These are phyloP conservation scores for Gorsachius goisagi DNA, from an alignment of 2,113 vertebrate species.

Conservation along the genomic window DNA sequence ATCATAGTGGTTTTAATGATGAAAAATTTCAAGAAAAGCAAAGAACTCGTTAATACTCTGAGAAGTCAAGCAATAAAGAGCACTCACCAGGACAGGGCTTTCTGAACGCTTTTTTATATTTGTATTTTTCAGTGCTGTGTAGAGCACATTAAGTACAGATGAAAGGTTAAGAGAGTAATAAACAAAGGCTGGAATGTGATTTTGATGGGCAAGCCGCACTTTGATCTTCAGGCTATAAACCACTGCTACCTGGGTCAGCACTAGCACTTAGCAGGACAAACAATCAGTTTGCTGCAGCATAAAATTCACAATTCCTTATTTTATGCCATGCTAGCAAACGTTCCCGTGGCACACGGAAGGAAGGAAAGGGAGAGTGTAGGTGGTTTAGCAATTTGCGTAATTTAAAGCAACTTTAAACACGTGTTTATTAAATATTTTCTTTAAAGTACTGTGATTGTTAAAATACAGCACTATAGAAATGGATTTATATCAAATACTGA, in stretches of 20 bases:
- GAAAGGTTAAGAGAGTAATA: slow-evolving; percentile 45
- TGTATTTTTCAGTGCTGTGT: slow-evolving; percentile 15
- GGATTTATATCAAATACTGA: not conserved
- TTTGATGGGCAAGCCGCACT: slow-evolving; percentile 32
- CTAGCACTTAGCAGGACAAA: not conserved
- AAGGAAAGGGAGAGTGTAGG: not conserved
- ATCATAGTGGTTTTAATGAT: not conserved
- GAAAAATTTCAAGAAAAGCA: not conserved
- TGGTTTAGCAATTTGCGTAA: not conserved
- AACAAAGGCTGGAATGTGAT: slow-evolving; percentile 4
- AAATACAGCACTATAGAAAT: not conserved
- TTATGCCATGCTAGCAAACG: not conserved
- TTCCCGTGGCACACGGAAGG: not conserved
- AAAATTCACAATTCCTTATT: not conserved
- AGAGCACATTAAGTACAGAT: not conserved
- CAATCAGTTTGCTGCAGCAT: not conserved
- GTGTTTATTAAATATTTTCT: not conserved
- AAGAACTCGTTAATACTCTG: not conserved
- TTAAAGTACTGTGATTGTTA: not conserved
- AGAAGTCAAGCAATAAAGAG: not conserved
- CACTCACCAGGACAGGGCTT: not conserved
- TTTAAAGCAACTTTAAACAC: not conserved
- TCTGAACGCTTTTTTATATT: not conserved
- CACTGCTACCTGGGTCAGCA: not conserved
- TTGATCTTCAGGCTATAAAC: slow-evolving; percentile 20